Evolutionary conservation across 2,888 invertebrate genomes (phyloP).

Genomic region (Colostygia pectinataria): DNA sequence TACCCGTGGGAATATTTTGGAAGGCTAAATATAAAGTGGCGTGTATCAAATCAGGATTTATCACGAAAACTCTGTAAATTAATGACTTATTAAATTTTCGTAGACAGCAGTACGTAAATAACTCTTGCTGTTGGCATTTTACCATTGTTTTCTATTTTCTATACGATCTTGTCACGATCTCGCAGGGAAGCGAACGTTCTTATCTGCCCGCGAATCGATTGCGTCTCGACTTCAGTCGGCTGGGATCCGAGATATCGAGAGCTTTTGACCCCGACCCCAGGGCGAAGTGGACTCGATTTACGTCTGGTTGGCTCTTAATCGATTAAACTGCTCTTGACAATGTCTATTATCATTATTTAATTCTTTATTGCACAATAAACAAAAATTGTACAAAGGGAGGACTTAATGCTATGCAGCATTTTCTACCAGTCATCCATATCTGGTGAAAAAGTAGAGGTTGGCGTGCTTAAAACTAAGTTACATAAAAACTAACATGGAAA

Average conservation of each 20-base stretch:
- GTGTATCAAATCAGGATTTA: no score
- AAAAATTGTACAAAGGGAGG: no score
- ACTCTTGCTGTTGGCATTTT: conserved; percentile 19
- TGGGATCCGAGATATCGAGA: conserved; percentile 54
- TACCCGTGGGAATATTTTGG: no score
- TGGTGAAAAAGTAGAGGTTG: no score
- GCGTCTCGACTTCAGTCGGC: conserved; percentile 37
- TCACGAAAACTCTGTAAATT: no score
- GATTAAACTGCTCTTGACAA: conserved; percentile 19
- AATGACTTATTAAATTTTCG: conserved; percentile 12
- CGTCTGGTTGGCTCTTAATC: conserved; percentile 37
- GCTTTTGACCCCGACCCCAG: conserved; percentile 61
- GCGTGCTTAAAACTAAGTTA: no score
- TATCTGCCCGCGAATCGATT: conserved; percentile 56
- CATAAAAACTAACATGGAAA: no score
- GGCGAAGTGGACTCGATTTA: conserved; percentile 53
- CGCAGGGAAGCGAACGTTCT: conserved; percentile 22
- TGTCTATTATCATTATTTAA: no score
- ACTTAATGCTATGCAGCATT: no score
- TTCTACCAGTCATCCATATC: no score
- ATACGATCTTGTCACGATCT: conserved; percentile 45
- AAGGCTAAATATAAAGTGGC: no score
- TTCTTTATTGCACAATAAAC: no score
- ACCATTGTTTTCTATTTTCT: conserved; percentile 27
- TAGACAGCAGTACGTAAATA: conserved; percentile 13